A percentile compares a stretch with the other conserved stretches of the same genome.
Evolutionary conservation across 2,797 vertebrate genomes (phyloP).

Genomic region (Borostomias antarcticus): DNA sequence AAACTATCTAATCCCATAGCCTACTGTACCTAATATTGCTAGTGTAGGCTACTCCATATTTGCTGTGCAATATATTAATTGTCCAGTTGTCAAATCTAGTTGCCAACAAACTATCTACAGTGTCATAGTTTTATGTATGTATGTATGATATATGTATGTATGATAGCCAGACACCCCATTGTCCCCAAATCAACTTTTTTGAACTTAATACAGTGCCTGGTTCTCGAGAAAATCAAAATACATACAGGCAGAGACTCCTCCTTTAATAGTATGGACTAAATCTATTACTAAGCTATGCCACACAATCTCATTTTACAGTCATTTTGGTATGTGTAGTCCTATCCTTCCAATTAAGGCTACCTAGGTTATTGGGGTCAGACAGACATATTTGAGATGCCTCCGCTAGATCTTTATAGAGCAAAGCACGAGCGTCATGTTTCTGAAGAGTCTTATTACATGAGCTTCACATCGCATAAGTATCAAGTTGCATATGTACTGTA

Average conservation of each 20-base stretch:
- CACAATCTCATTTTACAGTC: background rate
- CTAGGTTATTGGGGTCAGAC: background rate
- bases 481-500: background rate
- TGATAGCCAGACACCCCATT: background rate
- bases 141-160: background rate
- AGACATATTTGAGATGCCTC: background rate
- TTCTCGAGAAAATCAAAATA: constrained; percentile 27
- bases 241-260: constrained; percentile 25
- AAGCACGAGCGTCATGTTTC: background rate
- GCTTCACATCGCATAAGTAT: background rate
- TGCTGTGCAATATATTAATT: too few species aligned
- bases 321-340: constrained; percentile 22
- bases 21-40: too few species aligned
- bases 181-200: background rate
- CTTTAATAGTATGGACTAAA: constrained; percentile 8
- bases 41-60: too few species aligned
- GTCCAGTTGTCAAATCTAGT: too few species aligned
- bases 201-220: background rate
- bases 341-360: constrained; percentile 4
- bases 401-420: constrained; percentile 4
- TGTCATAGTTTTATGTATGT: too few species aligned
- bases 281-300: background rate
- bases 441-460: constrained; percentile 7
- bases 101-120: too few species aligned
- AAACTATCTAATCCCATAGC: too few species aligned